Evolutionary conservation across 1,140 invertebrate species (phyloP).

Genomic region (Belonocnema kinseyi): DNA sequence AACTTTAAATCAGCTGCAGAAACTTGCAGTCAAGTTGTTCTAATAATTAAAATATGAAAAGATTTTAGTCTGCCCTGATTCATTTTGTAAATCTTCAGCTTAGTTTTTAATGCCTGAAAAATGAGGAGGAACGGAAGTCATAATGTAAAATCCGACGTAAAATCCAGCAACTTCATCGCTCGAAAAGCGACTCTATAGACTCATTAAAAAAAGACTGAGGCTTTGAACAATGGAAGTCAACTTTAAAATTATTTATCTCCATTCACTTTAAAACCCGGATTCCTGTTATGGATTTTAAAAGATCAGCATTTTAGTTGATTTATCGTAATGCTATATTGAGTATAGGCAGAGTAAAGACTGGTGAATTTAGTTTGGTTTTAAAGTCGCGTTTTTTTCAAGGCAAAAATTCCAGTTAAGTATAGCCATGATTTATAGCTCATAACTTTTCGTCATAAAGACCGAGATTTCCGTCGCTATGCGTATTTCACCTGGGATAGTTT

Average conservation of each 20-base stretch:
- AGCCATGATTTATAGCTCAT: conserved; percentile 44
- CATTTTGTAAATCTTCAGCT: neutral
- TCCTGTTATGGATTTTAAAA: neutral
- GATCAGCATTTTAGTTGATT: neutral
- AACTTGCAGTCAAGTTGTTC: too few species aligned
- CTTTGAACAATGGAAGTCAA: neutral
- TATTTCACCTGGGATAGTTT: neutral
- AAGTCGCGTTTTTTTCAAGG: neutral
- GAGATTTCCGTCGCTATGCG: neutral
- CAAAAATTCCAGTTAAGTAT: conserved; percentile 5
- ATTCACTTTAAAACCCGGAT: neutral
- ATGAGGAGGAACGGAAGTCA: neutral
- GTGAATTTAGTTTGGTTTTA: neutral
- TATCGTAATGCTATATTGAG: neutral
- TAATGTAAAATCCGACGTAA: neutral
- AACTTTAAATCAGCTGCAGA: too few species aligned
- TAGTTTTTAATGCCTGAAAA: neutral
- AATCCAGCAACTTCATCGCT: neutral
- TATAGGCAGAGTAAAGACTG: neutral
- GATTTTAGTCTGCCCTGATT: neutral
- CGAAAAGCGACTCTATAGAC: neutral
- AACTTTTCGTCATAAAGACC: conserved; percentile 43
- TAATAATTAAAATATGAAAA: too few species aligned
- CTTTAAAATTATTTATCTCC: neutral
- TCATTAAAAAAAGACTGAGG: neutral